Percentiles rank a stretch among this genome's conserved stretches.
Conservation (phyloP, 2,113 vertebrate genomes). For the Etheostoma spectabile region DNA sequence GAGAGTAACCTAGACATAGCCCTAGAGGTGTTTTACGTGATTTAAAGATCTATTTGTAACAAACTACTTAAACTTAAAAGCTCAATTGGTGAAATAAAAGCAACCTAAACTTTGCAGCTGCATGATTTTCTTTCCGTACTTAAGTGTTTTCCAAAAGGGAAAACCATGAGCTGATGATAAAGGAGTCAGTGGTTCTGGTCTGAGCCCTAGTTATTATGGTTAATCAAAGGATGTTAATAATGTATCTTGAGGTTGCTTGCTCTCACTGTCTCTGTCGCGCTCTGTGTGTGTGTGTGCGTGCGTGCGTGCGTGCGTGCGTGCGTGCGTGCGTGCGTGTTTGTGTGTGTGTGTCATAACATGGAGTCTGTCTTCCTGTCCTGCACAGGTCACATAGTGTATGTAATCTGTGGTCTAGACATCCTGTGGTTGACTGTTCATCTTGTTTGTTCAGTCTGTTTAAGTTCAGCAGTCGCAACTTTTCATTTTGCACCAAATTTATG, state of each 20-base stretch:
- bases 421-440: constrained; percentile 36
- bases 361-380: constrained; percentile 32
- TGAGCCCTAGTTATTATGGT: constrained; percentile 60
- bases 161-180: constrained; percentile 55
- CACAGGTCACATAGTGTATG: constrained; percentile 45
- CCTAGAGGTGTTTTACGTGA: neutral
- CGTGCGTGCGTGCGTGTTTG: constrained; percentile 1
- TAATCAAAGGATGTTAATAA: constrained; percentile 66
- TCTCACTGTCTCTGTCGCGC: constrained; percentile 22
- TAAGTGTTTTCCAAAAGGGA: constrained; percentile 41
- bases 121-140: constrained; percentile 5
- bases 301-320: constrained; percentile 25
- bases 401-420: constrained; percentile 68
- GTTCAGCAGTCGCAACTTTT: neutral
- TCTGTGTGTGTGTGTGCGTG: constrained; percentile 2
- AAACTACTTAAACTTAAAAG: constrained; percentile 19
- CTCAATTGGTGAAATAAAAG: constrained; percentile 8
- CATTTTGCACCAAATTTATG: constrained; percentile 16
- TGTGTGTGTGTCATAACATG: constrained; percentile 12
- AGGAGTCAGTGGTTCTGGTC: constrained; percentile 59
- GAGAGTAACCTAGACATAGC: constrained; percentile 2
- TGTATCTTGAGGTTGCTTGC: constrained; percentile 40
- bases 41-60: constrained; percentile 16
- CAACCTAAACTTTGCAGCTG: constrained; percentile 6
- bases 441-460: constrained; percentile 33